Evolutionary conservation across 2,113 vertebrate genomes (phyloP), one percentile per base, ranked within the genome.

Genomic region (Gallinago undulata): DNA sequence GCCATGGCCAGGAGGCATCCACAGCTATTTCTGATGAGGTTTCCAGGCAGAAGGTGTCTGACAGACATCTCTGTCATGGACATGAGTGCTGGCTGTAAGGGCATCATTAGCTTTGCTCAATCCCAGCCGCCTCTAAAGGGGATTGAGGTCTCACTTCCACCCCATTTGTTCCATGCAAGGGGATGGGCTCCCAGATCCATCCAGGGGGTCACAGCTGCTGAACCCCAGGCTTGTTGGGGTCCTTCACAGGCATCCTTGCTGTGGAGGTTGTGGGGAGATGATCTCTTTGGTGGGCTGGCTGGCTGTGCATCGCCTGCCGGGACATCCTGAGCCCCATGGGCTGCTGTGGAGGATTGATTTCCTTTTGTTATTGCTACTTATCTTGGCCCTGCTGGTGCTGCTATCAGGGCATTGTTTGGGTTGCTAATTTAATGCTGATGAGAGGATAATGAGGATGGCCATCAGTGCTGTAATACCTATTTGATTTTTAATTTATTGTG

Each of bases 361-460:
- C 66, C 72, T 77, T 91, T 64, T 85, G 55, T 72, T 83, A 27
- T 41, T 50, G 47, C 56, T 81, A 66, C 92, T 97, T 85, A 91
- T 95, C 78, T 89, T 37, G 16, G 91, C 89, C 74, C 77, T 33
- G 2, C 69, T 85, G 55, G 59, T 79, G 80, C 50, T 0, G 1
- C 76, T 73, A 35, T 50, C 78, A 82, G 94, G 39, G 57, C 68
- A 82, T 69, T 88, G 74, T 74, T 2, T 13, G 51, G 63, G 27
- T 30, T 77, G 68, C 13, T 79, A 43, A 64, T 91, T 94, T 78
- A 92, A 66, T 17, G 81, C 31, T 89, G 90, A 96, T 90, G 92
- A 89, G 87, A 64, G 31, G 57, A 84, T 95, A 95, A 73, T 3
- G 28, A 64, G 63, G 48, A 50, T 13, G 18, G 39, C 37, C 59